phyloP scores from a whole-genome alignment of 2,888 invertebrate species.

The Octodonta nipae region DNA sequence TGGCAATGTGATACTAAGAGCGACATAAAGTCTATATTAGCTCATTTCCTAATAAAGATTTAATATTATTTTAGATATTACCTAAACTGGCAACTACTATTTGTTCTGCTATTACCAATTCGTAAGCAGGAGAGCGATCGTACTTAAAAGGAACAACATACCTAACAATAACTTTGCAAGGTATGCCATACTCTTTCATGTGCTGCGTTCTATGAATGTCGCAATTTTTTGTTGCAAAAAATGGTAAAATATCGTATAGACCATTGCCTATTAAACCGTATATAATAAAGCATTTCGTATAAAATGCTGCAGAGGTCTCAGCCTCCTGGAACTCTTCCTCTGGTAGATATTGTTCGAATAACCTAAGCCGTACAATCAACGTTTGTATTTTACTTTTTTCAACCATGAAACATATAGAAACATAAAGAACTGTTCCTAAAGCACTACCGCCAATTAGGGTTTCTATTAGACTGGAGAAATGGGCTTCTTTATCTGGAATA shows the following conservation, averaged over 20 bases:
- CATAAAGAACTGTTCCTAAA: constrained; percentile 12
- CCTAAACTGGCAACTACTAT: constrained; percentile 9
- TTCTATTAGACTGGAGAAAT: constrained; percentile 12
- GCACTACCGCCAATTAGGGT: constrained; percentile 11
- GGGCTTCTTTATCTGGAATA: constrained; percentile 11
- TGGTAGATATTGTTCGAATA: constrained; percentile 12
- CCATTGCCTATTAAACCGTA: constrained; percentile 18
- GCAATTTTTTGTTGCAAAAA: constrained; percentile 15
- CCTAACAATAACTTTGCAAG: constrained; percentile 16
- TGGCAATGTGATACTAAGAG: too few relatives aligned
- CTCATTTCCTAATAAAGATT: too few relatives aligned
- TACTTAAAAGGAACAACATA: constrained; percentile 16
- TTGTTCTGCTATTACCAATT: constrained; percentile 16
- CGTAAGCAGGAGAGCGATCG: constrained; percentile 14
- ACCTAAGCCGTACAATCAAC: constrained; percentile 9
- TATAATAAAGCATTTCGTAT: constrained; percentile 14
- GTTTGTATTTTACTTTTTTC: constrained; percentile 11
- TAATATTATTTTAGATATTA: too few relatives aligned
- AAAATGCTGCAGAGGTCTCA: constrained; percentile 11
- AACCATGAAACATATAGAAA: constrained; percentile 11
- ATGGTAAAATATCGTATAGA: constrained; percentile 16
- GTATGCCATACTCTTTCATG: constrained; percentile 18
- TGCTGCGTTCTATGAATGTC: constrained; percentile 11
- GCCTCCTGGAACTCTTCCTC: constrained; percentile 9
- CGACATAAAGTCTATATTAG: too few relatives aligned